Percentiles rank a stretch among this genome's conserved stretches.
Evolutionary conservation across 2,888 invertebrate species (phyloP).

Genomic region (Tromatobia lineatoria): DNA sequence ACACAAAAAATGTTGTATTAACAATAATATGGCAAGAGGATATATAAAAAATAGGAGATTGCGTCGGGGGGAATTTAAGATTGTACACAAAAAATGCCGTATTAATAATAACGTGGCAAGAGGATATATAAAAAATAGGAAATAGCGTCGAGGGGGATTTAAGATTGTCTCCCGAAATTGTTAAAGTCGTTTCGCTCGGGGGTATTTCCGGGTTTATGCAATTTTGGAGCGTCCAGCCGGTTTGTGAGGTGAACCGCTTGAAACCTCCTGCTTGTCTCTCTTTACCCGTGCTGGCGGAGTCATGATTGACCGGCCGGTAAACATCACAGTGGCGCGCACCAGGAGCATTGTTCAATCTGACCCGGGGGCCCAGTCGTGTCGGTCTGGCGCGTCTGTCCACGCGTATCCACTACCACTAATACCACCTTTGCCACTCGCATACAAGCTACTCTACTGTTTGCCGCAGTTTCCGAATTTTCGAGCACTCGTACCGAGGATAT

Average conservation of each 20-base stretch:
- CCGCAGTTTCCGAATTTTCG: constrained; percentile 55
- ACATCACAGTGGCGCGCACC: constrained; percentile 63
- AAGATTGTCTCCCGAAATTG: constrained; percentile 50
- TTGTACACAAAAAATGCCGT: not conserved
- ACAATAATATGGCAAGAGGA: constrained; percentile 40
- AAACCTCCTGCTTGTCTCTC: constrained; percentile 16
- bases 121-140: constrained; percentile 44
- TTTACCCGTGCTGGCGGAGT: constrained; percentile 49
- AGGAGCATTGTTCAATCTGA: constrained; percentile 63
- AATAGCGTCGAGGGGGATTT: constrained; percentile 2
- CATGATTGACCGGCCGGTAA: constrained; percentile 69
- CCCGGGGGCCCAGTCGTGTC: constrained; percentile 43
- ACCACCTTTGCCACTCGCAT: constrained; percentile 20
- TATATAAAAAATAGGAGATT: no score
- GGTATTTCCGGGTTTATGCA: constrained; percentile 63
- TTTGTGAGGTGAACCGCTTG: constrained; percentile 10
- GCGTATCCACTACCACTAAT: constrained; percentile 52
- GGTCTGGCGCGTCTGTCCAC: constrained; percentile 60
- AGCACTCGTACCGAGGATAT: not conserved
- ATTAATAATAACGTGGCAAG: constrained; percentile 33
- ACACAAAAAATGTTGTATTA: not conserved
- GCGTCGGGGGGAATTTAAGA: not conserved
- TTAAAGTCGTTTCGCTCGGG: constrained; percentile 58
- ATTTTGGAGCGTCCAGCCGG: constrained; percentile 53
- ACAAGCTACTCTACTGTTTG: constrained; percentile 41